phyloP scores from a whole-genome alignment of 64 coral and sea anemone genomes.

The Cladopsammia gracilis region DNA sequence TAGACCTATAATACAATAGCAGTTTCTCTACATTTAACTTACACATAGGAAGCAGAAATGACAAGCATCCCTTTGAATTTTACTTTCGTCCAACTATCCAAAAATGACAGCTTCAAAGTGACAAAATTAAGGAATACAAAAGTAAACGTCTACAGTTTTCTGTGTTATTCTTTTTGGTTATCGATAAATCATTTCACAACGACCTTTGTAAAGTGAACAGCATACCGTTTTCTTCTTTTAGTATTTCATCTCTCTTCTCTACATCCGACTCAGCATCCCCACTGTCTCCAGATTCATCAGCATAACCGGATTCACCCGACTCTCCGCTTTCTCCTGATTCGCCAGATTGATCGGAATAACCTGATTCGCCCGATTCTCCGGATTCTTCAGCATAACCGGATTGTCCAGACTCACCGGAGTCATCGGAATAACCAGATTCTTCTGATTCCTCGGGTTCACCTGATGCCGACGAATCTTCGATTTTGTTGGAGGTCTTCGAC shows the following conservation, averaged over 20 bases:
- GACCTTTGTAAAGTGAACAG: too few species aligned
- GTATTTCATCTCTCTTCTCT: constrained; percentile 57
- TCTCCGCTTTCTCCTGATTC: background rate
- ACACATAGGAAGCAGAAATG: too few species aligned
- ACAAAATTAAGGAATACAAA: too few species aligned
- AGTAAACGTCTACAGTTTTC: too few species aligned
- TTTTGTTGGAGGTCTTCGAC: background rate
- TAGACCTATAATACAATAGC: too few species aligned
- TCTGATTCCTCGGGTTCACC: constrained; percentile 21
- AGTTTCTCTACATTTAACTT: too few species aligned
- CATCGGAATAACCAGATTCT: constrained; percentile 25
- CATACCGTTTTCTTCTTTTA: constrained; percentile 43
- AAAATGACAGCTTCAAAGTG: too few species aligned
- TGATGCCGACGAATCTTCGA: background rate
- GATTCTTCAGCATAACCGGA: background rate
- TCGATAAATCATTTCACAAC: too few species aligned
- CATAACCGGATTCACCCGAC: background rate
- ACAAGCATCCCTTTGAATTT: too few species aligned
- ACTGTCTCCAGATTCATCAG: constrained; percentile 17
- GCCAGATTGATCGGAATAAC: constrained; percentile 1
- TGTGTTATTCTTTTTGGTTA: too few species aligned
- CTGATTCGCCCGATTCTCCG: constrained; percentile 31
- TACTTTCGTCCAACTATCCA: too few species aligned
- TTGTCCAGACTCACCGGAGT: background rate
- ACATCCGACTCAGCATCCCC: constrained; percentile 25